Base-by-base conservation (phyloP, 2,797 vertebrate genomes). In the Mus spretus region DNA sequence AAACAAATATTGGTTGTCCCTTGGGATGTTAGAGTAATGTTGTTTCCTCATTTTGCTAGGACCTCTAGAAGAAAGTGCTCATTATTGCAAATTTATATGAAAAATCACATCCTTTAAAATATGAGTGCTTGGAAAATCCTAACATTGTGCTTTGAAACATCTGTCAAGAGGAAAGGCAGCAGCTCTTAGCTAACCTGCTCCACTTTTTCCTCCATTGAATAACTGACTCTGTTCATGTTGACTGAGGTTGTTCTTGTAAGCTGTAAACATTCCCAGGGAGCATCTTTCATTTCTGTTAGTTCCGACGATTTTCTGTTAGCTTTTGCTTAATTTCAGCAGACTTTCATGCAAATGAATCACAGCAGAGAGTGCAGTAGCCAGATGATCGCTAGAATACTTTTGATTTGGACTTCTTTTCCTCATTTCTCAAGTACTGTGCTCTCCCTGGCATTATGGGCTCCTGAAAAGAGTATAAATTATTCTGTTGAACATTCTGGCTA, bases 1-100 rank as follows among this genome's bases (percentile, higher is more conserved):
- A 96, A 98, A 91, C 96, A 98, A 97, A 97, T 94, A 97, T 93
- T 97, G 91, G 96, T 91, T 37, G 94, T 87, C 90, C 20, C 67
- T 11, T 2, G 85, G 94, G 47, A 57, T 26, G 74, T 59, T 47
- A 65, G 80, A 82, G 70, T 70, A 84, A 84, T 44, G 34, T 70
- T n/a, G 5, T 24, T 44, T 92, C 90, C 77, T 70, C n/a, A 82
- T 93, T 93, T 97, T 91, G 57, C 82, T 92, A 70, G 86, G 83
- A 59, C 34, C 79, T 84, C 59, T 63, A 84, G 50, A 74, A 93
- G 28, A 22, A 47, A 92, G 55, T 57, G 37, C 22, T 88, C 85
- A 24, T 40, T 75, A 83, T 80, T 93, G 59, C 90, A 94, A 59
- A 85, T 82, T 85, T 44, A 84, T 74, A 63, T 5, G 72, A 80